Conservation (phyloP, 2,113 vertebrate genomes). For the Drymodes brunneopygia region DNA sequence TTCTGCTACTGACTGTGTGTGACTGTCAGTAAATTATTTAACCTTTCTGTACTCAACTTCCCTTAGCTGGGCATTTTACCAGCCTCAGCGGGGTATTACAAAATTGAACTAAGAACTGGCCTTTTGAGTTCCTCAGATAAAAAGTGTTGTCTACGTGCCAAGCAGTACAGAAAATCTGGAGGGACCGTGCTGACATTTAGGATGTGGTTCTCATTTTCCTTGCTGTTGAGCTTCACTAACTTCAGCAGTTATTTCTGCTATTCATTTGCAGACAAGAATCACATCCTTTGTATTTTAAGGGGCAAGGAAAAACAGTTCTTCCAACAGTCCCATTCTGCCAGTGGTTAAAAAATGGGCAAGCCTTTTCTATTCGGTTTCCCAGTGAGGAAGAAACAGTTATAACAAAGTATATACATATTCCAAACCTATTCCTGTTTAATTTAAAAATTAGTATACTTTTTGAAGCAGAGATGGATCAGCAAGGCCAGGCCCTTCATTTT, state of each 20-base stretch:
- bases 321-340: neutral
- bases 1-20: neutral
- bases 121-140: slow-evolving; percentile 9
- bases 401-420: neutral
- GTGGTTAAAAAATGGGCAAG: neutral
- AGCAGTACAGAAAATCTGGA: neutral
- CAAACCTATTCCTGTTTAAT: neutral
- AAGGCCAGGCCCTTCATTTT: neutral
- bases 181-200: neutral
- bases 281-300: neutral
- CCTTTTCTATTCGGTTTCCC: neutral
- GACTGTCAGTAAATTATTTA: slow-evolving; percentile 14
- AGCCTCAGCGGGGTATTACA: neutral
- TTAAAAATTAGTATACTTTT: neutral
- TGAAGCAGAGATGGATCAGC: neutral
- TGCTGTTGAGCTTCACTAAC: neutral
- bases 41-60: neutral
- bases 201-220: neutral
- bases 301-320: neutral
- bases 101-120: neutral
- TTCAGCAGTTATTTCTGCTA: neutral
- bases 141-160: neutral
- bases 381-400: neutral
- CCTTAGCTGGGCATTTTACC: slow-evolving; percentile 10
- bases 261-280: neutral